phyloP scores from a whole-genome alignment of 37 sponge, comb jelly and placozoan genomes.

The Oopsacas minuta region DNA sequence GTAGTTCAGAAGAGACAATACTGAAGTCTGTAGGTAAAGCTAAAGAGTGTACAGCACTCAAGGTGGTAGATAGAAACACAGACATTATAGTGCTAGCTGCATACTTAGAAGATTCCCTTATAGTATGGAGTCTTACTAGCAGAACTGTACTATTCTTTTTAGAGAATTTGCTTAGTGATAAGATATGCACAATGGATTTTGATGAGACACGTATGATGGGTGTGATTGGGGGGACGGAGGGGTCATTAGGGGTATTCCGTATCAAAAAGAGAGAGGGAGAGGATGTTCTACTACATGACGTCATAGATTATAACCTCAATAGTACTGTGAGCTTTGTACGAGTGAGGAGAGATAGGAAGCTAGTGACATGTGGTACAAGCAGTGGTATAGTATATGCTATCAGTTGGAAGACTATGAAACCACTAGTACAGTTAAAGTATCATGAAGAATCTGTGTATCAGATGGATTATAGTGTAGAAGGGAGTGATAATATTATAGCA shows the following conservation, averaged over 20 bases:
- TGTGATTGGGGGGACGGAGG: background rate
- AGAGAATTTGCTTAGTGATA: background rate
- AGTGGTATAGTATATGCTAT: background rate
- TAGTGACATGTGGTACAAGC: background rate
- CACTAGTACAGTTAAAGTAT: background rate
- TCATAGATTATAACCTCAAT: background rate
- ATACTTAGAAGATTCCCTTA: background rate
- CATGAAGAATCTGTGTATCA: background rate
- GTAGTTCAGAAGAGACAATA: background rate
- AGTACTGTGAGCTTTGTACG: background rate
- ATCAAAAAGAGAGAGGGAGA: background rate
- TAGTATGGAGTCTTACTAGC: background rate
- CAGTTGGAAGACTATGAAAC: constrained; percentile 5
- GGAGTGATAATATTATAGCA: background rate
- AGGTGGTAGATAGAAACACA: background rate
- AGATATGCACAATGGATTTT: background rate
- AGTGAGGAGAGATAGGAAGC: background rate
- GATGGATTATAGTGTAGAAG: background rate
- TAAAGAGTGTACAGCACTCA: background rate
- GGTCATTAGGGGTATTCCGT: background rate
- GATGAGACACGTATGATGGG: background rate
- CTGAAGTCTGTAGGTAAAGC: background rate
- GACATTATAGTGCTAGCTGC: background rate
- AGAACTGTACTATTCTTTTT: background rate
- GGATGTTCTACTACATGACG: background rate